Evolutionary conservation across 2,797 vertebrate species (phyloP).

Genomic region (Vipera ursinii): DNA sequence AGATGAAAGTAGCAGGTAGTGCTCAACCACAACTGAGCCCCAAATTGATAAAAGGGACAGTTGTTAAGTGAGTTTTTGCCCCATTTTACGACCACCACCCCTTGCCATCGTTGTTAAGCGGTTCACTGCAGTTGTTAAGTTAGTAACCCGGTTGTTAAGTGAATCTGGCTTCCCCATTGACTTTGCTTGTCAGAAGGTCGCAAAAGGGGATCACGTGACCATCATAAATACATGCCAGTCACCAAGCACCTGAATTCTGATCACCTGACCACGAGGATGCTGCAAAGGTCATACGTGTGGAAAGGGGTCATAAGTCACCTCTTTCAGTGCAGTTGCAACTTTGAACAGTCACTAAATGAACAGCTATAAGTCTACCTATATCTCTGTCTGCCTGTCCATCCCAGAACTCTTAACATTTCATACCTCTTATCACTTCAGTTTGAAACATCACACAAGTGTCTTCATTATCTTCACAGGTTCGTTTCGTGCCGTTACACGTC

Average conservation of each 20-base stretch:
- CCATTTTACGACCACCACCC: too few species aligned
- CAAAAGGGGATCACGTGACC: neutral
- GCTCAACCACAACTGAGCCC: neutral
- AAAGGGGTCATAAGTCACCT: neutral
- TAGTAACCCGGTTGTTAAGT: neutral
- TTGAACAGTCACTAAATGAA: neutral
- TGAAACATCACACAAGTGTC: neutral
- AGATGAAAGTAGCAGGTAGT: neutral
- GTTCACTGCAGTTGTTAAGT: neutral
- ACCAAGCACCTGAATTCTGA: neutral
- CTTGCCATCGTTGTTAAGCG: neutral
- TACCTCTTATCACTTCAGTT: neutral
- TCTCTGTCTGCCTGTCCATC: neutral
- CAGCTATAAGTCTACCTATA: neutral
- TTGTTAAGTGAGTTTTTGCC: too few species aligned
- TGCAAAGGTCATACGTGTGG: neutral
- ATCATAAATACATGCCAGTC: accelerated
- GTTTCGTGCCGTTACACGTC: accelerated
- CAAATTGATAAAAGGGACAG: neutral
- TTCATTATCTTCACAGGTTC: neutral
- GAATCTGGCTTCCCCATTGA: neutral
- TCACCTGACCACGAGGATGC: neutral
- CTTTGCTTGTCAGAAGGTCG: neutral
- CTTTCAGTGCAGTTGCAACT: neutral
- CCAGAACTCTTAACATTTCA: neutral